Evolutionary conservation across 1,140 invertebrate species (phyloP), one percentile per base, ranked within the genome.

Genomic region (Neodiprion fabricii): DNA sequence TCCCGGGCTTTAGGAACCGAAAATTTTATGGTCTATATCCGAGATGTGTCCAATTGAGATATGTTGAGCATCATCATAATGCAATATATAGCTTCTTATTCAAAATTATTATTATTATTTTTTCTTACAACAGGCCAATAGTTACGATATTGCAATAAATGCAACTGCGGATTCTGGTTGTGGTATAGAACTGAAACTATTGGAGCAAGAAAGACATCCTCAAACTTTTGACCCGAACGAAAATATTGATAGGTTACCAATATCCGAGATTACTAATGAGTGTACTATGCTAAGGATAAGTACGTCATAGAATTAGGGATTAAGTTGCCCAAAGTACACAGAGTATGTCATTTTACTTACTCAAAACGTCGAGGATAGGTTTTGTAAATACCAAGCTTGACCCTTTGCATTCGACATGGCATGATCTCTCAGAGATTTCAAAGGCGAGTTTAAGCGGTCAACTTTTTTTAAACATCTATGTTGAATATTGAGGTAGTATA

Each of bases 101-200:
- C 1, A 40, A 40, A 40, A 3, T 40, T 40, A 40, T 40, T 40
- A 40, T 40, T 40, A 40, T 17, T 40, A 70, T 61, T 70, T 47
- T 72, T n/a, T 53, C 47, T 75, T 3, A 21, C 71, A 74, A 12
- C 66, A 76, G 75, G 75, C 75, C 21, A 76, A 74, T 53, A 71
- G 72, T 28, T 61, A 72, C 50, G 71, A 65, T 40, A 65, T 76
- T 47, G 70, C 71, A 28, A 74, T 76, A 7, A 69, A 71, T 21
- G 48, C 53, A 12, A 17, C 3, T 61, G 53, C 11, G 11, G 53
- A 61, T 61, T 61, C 53, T 61, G 53, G 11, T 12, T 61, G 53
- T 9, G 53, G 53, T 14, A 61, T 61, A 12, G 53, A 61, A 61
- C 53, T 61, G 53, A 12, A 61, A 17, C 53, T 61, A 14, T 61